Base-by-base conservation (phyloP, 2,113 vertebrate species). In the Colius striatus region DNA sequence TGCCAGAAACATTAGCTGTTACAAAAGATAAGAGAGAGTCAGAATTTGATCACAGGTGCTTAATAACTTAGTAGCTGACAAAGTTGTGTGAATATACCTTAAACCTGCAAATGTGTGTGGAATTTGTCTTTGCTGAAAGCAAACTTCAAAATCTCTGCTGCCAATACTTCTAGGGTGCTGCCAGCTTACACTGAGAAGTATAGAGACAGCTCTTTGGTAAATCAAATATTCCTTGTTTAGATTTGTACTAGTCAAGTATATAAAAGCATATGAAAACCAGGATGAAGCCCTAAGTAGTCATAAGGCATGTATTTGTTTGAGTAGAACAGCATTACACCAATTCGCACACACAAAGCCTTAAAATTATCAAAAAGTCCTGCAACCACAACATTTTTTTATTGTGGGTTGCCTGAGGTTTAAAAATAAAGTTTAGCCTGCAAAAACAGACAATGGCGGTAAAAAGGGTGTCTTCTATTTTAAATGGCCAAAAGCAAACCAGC, bases 1-100 rank as follows among this genome's bases (percentile, higher is more conserved):
- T 87, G 67, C 67, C 96, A 90, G 97, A 78, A 96, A 92, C 77
- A 88, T 76, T 12, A 91, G 57, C 82, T 81, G 92, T 63, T 95
- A 67, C 43, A 66, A 95, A 80, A 95, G 73, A 97, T 16, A 94
- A 95, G 53, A 92, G 43, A 96, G 48, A 74, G 75, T 89, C 76
- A 87, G 70, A 48, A 71, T 91, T 84, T 72, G 61, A 68, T 87
- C 80, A 74, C 8, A 77, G 10, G n/a, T 38, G 72, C n/a, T 76
- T 62, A 71, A 68, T n/a, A 92, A 92, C 47, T 71, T 55, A 63
- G 63, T 48, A 94, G 60, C 20, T 30, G 3, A 67, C 41, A 75
- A 81, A 91, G 21, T 54, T 72, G 15, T 45, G 21, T 13, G 45
- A 92, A 62, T 54, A 14, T 30, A 91, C 50, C 25, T 32, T 7